Base-by-base conservation (phyloP, 2,113 vertebrate genomes). In the Oryzias melastigma region DNA sequence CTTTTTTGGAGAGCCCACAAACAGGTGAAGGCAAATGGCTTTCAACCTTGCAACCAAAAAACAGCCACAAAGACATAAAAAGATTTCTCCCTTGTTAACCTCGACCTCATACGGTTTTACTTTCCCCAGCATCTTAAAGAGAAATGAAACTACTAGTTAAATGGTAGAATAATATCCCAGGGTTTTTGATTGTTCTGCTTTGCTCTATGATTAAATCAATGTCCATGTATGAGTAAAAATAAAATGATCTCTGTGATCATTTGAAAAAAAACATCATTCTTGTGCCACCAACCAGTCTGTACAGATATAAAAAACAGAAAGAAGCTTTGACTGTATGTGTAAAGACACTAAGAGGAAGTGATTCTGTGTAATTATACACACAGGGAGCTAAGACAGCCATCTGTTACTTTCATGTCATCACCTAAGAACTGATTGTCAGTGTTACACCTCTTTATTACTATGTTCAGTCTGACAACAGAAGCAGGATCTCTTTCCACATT, bases 311-410 rank as follows among this genome's bases (percentile, higher is more conserved):
- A 18, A 45, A 57, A 67, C 22, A 52, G 24, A 51, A 46, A 1
- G 41, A 58, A 49, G 19, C 60, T 58, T 64, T 77, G 2, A 5
- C 45, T 53, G 18, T 35, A 15, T 66, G 44, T 70, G 61, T 42
- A 62, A 56, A 55, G 27, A 56, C 57, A 61, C 19, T 70, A 89
- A 44, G 48, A 62, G 84, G 91, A 92, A 91, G 88, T 90, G 82
- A 71, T 22, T 2, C 53, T 5, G 6, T 43, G 19, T 85, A 86
- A 86, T 84, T 82, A 86, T 90, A 88, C 15, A 62, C 63, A 29
- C 16, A 57, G 1, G 24, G 17, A 5, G 20, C 58, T 65, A 69
- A 81, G 59, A 70, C 18, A 15, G 20, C 15, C 88, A 89, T 60
- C 87, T 90, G 86, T 44, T 83, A 63, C 68, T 88, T 87, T 90